Conservation (phyloP, 2,888 invertebrate genomes). For the Aricia artaxerxes region DNA sequence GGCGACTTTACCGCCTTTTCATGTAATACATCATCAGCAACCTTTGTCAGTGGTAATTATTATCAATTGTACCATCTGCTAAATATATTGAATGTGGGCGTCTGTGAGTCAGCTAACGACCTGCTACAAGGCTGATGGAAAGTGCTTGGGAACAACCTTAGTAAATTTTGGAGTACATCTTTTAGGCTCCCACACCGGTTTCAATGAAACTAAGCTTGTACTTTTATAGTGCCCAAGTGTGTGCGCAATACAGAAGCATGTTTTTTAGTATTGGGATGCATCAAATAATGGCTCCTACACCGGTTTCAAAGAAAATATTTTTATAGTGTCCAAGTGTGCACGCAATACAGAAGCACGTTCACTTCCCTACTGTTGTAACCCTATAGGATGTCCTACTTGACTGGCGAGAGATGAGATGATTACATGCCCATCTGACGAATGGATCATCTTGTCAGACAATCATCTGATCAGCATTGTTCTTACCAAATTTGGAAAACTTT, state of each 20-base stretch:
- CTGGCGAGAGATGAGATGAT: too few species aligned
- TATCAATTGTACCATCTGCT: slow-evolving; percentile 6
- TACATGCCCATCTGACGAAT: too few species aligned
- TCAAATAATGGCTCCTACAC: background rate
- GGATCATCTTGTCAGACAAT: too few species aligned
- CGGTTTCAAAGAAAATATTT: too few species aligned
- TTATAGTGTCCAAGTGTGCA: background rate
- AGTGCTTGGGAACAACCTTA: slow-evolving; percentile 6
- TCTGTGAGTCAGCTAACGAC: slow-evolving; percentile 10
- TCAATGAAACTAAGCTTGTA: too few species aligned
- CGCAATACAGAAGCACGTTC: background rate
- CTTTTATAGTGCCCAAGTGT: background rate
- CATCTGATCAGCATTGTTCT: too few species aligned
- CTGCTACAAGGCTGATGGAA: slow-evolving; percentile 8
- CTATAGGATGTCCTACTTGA: too few species aligned
- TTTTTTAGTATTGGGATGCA: too few species aligned
- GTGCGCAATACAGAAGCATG: background rate
- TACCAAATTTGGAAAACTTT: too few species aligned
- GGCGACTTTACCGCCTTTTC: background rate
- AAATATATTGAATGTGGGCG: background rate
- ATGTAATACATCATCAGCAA: background rate
- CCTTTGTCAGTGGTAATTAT: background rate
- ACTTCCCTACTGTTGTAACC: too few species aligned
- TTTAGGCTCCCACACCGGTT: background rate
- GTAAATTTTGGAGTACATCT: background rate